Evolutionary conservation across 2,113 vertebrate species (phyloP), one percentile per base, ranked within the genome.

Genomic region (Aspidoscelis tigris): DNA sequence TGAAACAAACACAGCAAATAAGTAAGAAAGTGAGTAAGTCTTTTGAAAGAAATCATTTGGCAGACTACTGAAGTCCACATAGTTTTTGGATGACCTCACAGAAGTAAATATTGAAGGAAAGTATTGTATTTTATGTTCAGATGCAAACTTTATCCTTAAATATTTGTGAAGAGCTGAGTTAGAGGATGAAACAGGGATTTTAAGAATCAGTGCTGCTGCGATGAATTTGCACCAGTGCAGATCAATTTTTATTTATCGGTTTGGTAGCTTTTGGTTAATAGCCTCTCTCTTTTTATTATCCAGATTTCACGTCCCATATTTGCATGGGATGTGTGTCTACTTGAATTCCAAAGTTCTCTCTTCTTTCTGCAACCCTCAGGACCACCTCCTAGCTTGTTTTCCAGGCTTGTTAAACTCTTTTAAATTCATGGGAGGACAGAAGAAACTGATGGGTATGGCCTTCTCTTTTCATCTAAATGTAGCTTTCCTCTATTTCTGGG

Each of bases 1-100:
- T 87, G 24, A 76, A 53, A 41, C 5, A 53, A 33, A 76, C 89
- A 93, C 68, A 93, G 92, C 88, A 93, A 89, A 94, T 91, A 94
- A 88, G 91, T 89, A 87, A 88, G 93, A 94, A 95, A 96, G 87
- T 96, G 95, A 95, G 92, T 95, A 93, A 95, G 89, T 82, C 88
- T 93, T 91, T 91, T 91, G 93, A 96, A 93, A 95, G 94, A 95
- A 94, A 91, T 87, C 84, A 80, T 68, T 92, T 92, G 82, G 26
- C 84, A 69, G 86, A 92, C 86, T 91, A 84, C 92, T 94, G 0
- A 50, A 90, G 85, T 85, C 88, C 92, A 85, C 21, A 88, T 85
- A 80, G 0, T 14, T 66, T 86, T 90, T 89, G 90, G 87, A 78
- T 90, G 86, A 84, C 76, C 89, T 64, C 88, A 50, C 85, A 80